phyloP scores from a whole-genome alignment of 2,113 vertebrate species.

The Cyrtonyx montezumae region DNA sequence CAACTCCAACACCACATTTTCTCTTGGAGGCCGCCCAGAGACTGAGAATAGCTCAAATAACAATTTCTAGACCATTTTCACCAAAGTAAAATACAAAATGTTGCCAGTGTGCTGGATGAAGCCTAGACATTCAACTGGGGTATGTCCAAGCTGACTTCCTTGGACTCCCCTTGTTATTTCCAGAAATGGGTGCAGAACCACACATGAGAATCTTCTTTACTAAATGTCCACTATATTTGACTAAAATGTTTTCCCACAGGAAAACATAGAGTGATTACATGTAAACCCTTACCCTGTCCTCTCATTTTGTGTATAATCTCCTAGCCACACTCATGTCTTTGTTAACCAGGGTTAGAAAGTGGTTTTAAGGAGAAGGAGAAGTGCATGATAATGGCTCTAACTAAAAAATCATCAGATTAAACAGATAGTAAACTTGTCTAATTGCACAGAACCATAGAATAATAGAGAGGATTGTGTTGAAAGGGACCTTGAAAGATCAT shows the following conservation, averaged over 20 bases:
- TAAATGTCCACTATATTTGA: not conserved
- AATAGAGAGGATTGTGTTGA: not conserved
- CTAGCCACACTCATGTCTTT: fast-evolving
- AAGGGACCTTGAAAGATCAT: not conserved
- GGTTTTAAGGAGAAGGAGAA: not conserved
- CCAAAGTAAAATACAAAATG: not conserved
- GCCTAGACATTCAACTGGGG: not conserved
- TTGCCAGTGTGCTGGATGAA: not conserved
- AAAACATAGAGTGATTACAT: not conserved
- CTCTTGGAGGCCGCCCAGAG: not conserved
- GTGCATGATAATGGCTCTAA: not conserved
- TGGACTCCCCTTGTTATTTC: not conserved
- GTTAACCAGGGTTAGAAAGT: not conserved
- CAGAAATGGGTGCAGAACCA: not conserved
- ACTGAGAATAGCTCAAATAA: not conserved
- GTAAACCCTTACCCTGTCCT: not conserved
- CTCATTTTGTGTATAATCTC: not conserved
- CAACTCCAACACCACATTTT: not conserved
- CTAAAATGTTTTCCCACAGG: not conserved
- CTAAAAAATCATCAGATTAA: not conserved
- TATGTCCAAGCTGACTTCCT: not conserved
- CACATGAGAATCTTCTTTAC: not conserved
- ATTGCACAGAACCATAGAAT: not conserved
- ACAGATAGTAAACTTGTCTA: not conserved
- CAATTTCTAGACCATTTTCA: not conserved